These are phyloP conservation scores for Hyperoplus immaculatus DNA, from an alignment of 2,797 vertebrate genomes.

Conservation along the genomic window DNA sequence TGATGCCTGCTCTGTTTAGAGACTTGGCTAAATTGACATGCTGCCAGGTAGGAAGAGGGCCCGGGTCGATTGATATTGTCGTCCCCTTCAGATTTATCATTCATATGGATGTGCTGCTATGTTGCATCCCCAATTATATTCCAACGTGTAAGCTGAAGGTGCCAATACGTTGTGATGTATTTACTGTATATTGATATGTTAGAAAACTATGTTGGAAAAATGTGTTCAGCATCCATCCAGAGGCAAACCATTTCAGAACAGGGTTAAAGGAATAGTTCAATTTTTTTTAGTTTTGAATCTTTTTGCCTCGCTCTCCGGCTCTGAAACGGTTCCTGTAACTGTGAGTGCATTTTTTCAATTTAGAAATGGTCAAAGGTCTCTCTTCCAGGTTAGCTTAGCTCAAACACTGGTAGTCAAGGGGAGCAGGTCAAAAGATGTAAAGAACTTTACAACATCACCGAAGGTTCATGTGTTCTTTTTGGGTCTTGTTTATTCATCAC, in stretches of 20 bases:
- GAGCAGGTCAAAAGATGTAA: too few relatives aligned
- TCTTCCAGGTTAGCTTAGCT: too few relatives aligned
- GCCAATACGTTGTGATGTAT: constrained; percentile 66
- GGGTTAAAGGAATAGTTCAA: background rate
- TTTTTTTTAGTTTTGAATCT: too few relatives aligned
- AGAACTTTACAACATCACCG: too few relatives aligned
- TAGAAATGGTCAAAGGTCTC: too few relatives aligned
- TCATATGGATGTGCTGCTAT: constrained; percentile 60
- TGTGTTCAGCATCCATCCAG: constrained; percentile 5
- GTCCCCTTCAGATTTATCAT: constrained; percentile 71
- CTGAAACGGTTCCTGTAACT: too few relatives aligned
- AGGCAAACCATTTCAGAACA: constrained; percentile 10
- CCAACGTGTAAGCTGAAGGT: constrained; percentile 47
- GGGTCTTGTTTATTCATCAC: too few relatives aligned
- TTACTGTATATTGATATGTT: constrained; percentile 25
- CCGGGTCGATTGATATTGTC: constrained; percentile 69
- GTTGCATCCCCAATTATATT: constrained; percentile 58
- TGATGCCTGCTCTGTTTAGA: constrained; percentile 78
- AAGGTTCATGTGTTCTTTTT: too few relatives aligned
- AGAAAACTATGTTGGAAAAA: constrained; percentile 43
- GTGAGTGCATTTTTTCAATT: too few relatives aligned
- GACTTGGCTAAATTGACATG: constrained; percentile 74
- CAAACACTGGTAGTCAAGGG: too few relatives aligned
- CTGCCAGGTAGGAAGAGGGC: constrained; percentile 68
- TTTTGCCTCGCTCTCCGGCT: too few relatives aligned